These are phyloP conservation scores for Rhinolophus ferrumequinum DNA, from an alignment of 2,113 vertebrate species.

Conservation along the genomic window DNA sequence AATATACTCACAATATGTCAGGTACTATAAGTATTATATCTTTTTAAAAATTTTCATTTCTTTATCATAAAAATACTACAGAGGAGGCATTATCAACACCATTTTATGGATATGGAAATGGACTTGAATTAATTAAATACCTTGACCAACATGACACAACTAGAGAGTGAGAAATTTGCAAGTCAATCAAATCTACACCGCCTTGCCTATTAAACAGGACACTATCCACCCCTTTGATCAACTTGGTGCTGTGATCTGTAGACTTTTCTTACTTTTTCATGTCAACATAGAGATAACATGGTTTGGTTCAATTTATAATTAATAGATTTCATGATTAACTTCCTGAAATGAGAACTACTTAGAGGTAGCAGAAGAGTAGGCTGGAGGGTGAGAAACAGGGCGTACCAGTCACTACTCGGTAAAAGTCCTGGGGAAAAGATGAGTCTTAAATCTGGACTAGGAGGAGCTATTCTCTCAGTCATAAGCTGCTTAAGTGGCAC, in stretches of 20 bases:
- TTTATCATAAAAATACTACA: not conserved
- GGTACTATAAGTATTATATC: not conserved
- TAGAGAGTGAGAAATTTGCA: not conserved
- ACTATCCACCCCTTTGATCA: not conserved
- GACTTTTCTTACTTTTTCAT: not conserved
- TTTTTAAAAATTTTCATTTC: not conserved
- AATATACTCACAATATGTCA: not conserved
- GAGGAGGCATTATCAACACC: not conserved
- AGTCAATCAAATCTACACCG: not conserved
- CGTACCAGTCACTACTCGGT: not conserved
- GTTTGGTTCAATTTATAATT: not conserved
- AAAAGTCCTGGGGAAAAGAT: not conserved
- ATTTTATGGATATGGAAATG: not conserved
- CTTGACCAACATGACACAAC: not conserved
- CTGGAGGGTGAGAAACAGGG: not conserved
- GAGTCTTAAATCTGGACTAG: not conserved
- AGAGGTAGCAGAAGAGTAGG: not conserved
- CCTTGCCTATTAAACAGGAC: not conserved
- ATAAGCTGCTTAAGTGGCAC: not conserved
- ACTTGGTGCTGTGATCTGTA: not conserved
- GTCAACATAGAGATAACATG: not conserved
- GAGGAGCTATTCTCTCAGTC: not conserved
- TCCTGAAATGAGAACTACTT: not conserved
- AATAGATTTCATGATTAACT: slow-evolving; percentile 40
- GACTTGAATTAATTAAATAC: slow-evolving; percentile 3